phyloP scores from a whole-genome alignment of 2,113 vertebrate species.

The Numenius arquata region DNA sequence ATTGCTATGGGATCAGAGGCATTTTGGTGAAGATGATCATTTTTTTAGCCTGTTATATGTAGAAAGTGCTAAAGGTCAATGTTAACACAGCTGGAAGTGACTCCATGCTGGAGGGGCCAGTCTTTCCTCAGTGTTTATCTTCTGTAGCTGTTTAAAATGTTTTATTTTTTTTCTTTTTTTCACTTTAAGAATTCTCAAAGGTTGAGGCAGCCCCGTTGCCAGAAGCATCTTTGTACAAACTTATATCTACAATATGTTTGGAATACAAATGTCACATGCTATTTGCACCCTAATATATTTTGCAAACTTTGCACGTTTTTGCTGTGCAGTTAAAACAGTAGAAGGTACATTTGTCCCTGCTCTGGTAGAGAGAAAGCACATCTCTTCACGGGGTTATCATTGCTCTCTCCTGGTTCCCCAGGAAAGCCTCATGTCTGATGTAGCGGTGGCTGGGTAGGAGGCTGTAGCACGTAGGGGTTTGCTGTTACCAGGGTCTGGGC shows the following conservation, averaged over 20 bases:
- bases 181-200: neutral
- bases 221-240: neutral
- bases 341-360: neutral
- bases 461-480: neutral
- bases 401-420: no score
- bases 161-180: neutral
- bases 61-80: neutral
- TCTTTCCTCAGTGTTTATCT: neutral
- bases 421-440: no score
- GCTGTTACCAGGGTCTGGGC: neutral
- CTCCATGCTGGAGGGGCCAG: neutral
- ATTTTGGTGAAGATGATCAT: accelerated
- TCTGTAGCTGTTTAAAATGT: neutral
- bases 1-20: neutral
- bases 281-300: neutral
- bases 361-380: neutral
- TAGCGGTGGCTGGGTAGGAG: neutral
- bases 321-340: neutral
- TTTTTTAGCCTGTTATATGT: neutral
- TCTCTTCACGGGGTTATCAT: no score
- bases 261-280: neutral
- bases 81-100: neutral
- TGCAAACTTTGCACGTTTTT: neutral
- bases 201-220: neutral
- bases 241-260: no score